Conservation (phyloP, 2,797 vertebrate species). For the Tauraco hartlaubi region DNA sequence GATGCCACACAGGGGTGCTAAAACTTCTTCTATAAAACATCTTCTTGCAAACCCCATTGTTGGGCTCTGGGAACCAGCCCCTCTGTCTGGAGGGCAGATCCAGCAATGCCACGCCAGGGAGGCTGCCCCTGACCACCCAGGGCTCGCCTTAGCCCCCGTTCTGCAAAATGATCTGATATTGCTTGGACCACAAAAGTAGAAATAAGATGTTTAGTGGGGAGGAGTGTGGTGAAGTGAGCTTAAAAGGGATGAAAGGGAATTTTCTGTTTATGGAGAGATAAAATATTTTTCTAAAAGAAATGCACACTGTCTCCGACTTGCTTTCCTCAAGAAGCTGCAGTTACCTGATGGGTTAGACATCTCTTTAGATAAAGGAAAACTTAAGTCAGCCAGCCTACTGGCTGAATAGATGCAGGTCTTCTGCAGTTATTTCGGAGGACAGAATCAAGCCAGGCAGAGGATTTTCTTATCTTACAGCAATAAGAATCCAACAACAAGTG, state of each 20-base stretch:
- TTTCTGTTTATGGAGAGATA: not conserved
- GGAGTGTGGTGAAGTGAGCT: not conserved
- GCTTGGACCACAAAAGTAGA: not conserved
- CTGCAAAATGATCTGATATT: not conserved
- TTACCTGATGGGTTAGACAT: not conserved
- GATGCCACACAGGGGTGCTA: slow-evolving; percentile 91
- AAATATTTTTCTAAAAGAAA: not conserved
- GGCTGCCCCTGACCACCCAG: not conserved
- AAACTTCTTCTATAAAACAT: slow-evolving; percentile 83
- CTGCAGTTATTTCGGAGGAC: not conserved
- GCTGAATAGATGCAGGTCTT: not conserved
- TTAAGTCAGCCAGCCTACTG: not conserved
- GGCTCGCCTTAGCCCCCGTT: not conserved
- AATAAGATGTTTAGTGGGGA: not conserved
- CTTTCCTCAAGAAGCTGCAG: not conserved
- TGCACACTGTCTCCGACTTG: fast-evolving
- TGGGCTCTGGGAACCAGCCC: not conserved
- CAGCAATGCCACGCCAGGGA: not conserved
- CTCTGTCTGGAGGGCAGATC: not conserved
- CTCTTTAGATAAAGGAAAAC: not conserved
- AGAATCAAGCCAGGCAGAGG: not conserved
- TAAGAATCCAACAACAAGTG: not conserved
- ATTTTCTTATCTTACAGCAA: not conserved
- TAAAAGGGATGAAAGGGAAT: not conserved
- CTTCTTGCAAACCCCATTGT: slow-evolving; percentile 9